Base-by-base conservation (phyloP, 2,888 invertebrate genomes). In the Cylloceria caligata region DNA sequence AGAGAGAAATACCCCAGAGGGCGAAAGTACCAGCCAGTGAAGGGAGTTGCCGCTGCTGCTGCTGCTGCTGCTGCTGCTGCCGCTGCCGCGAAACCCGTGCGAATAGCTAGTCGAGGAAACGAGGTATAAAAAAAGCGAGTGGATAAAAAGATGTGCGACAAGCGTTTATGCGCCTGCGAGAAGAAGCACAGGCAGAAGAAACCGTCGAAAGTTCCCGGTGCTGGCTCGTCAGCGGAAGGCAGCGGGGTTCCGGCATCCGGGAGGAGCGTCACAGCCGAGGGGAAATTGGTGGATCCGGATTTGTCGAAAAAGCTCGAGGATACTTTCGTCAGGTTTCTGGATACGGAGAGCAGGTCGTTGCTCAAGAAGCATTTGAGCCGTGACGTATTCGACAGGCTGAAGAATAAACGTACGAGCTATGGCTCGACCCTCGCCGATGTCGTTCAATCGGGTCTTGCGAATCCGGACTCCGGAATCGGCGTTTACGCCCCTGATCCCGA, bases 401-500 rank as follows among this genome's bases (percentile, higher is more conserved):
- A 95, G 93, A 91, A 87, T 73, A 93, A 93, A 83, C 94, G 94
- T 91, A 95, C 95, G 62, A 92, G 93, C 74, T 94, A 94, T 87
- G 95, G 94, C 24, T 95, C 95, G 27, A 94, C 94, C n/a, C 93
- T 96, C 55, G 91, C 94, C 83, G 95, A 96, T 90, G 95, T 95
- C 86, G 94, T 96, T 86, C 95, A 94, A 86, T 96, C 96, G 84
- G 96, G 96, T 76, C 92, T 95, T 39, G 94, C 94, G 89, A 95
- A 96, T 92, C 93, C 94, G 67, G 96, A 96, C 91, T 95, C 95
- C 57, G 94, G 94, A 24, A 93, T 95, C 57, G 96, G 96, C 60
- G 91, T 95, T 62, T 96, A 96, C 89, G 96, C 96, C 0, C 94
- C 95, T 4, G 96, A 96, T 91, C 94, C 95, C 2, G 95, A 96